A percentile compares a stretch with the other conserved stretches of the same genome.
Conservation (phyloP, 2,797 vertebrate genomes). For the Enteromius treurensis region DNA sequence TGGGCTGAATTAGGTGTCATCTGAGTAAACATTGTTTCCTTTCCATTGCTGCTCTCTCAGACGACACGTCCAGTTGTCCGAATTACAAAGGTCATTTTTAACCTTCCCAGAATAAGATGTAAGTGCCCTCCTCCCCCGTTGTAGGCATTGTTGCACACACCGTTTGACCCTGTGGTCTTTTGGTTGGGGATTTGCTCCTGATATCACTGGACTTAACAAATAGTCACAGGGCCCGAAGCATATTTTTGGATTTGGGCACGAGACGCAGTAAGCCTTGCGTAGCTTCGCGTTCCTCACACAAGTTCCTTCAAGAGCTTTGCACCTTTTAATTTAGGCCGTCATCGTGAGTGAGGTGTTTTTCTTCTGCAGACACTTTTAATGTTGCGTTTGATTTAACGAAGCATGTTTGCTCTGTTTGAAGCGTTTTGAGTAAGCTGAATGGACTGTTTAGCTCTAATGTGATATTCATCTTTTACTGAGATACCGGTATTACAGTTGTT, state of each 20-base stretch:
- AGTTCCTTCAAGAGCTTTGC: constrained; percentile 32
- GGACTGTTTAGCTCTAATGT: constrained; percentile 11
- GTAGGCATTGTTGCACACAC: constrained; percentile 68
- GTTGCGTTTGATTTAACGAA: neutral
- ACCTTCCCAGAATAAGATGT: constrained; percentile 81
- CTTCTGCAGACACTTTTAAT: neutral
- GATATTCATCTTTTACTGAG: constrained; percentile 13
- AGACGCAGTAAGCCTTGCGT: constrained; percentile 49
- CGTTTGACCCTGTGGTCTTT: constrained; percentile 60
- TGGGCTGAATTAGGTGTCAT: constrained; percentile 69
- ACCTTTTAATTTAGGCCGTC: constrained; percentile 50
- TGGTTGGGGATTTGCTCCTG: constrained; percentile 77
- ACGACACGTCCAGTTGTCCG: constrained; percentile 68
- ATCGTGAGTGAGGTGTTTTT: constrained; percentile 23
- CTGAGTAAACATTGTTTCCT: constrained; percentile 68
- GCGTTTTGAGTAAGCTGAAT: too few species aligned
- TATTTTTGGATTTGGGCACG: constrained; percentile 71
- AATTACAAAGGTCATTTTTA: constrained; percentile 80
- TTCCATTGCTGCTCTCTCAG: constrained; percentile 65
- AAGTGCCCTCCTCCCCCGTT: constrained; percentile 55
- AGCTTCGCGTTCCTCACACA: neutral
- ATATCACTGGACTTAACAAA: constrained; percentile 81
- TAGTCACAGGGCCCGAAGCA: constrained; percentile 76
- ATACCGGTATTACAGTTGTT: constrained; percentile 16
- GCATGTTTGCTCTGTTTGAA: neutral